phyloP scores from a whole-genome alignment of 2,113 vertebrate genomes.

The Lagopus muta region DNA sequence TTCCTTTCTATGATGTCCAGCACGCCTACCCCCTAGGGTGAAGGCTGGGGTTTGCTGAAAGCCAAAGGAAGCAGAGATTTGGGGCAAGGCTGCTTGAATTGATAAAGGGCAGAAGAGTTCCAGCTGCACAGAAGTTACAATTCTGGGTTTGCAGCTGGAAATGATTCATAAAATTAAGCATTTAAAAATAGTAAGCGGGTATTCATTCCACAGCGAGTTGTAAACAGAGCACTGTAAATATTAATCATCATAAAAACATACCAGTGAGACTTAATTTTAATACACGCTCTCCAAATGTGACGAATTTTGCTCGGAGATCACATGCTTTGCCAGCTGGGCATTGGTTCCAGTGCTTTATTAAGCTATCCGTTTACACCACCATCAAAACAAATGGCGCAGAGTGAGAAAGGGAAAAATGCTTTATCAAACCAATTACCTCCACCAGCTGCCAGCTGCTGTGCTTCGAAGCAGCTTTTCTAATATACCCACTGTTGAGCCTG shows the following conservation, averaged over 20 bases:
- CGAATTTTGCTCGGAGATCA: background rate
- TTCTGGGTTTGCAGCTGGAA: fast-evolving
- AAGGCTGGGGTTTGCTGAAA: background rate
- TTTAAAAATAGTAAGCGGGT: background rate
- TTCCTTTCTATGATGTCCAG: background rate
- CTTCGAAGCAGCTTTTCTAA: background rate
- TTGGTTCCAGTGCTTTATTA: background rate
- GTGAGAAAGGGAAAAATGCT: background rate
- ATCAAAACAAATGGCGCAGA: background rate
- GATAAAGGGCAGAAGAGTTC: background rate
- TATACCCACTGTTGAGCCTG: no score
- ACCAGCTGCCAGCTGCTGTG: background rate
- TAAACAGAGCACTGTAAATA: background rate
- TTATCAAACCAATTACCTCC: background rate
- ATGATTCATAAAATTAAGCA: background rate
- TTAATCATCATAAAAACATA: background rate
- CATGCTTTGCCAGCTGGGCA: background rate
- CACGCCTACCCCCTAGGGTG: background rate
- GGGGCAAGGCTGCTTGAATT: background rate
- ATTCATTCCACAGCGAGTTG: background rate
- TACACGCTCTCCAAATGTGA: fast-evolving
- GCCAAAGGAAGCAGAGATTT: background rate
- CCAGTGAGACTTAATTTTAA: background rate
- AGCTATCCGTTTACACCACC: background rate
- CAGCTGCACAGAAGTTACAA: background rate